Base-by-base conservation (phyloP, 2,113 vertebrate genomes). In the Melanerpes formicivorus region DNA sequence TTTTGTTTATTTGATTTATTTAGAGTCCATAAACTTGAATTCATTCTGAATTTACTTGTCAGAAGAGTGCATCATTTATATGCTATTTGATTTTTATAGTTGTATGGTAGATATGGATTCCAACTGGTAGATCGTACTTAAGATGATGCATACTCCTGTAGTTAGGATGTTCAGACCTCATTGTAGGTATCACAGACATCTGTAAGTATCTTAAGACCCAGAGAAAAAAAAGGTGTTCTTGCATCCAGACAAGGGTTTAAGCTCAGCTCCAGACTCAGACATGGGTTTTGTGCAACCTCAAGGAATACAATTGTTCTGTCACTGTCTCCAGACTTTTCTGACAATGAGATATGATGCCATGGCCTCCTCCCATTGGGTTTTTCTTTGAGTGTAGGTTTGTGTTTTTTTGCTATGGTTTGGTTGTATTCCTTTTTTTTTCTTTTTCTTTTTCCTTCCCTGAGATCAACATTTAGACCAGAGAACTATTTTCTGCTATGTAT, bases 1-100 rank as follows among this genome's bases (percentile, higher is more conserved):
- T 89, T 92, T 72, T 75, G 87, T 42, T 80, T 46, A 87, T 42
- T 85, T 46, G 75, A 78, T 69, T 72, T 89, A 64, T 75, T 87
- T 88, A 46, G 29, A 18, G 25, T 34, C 22, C 58, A 48, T 70
- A 80, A 88, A 90, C 29, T 79, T 76, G n/a, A 79, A 60, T 48
- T 18, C 40, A 67, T 67, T 84, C 21, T 73, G 66, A 74, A 77
- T 71, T n/a, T 19, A 37, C 18, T 64, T 76, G 40, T 64, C 79
- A 26, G 18, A 44, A 81, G 80, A 87, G 59, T 7, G 15, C 18
- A 66, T 70, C 5, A 54, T 65, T 95, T 80, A 44, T 30, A 70
- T 48, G 29, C 13, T 14, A 18, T 93, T 86, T 84, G 59, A 40
- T 80, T 88, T 80, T 29, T 2, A 71, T 11, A 82, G 46, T 8